These are phyloP conservation scores for Dryococelus australis DNA, from an alignment of 2,888 invertebrate species.

Conservation along the genomic window DNA sequence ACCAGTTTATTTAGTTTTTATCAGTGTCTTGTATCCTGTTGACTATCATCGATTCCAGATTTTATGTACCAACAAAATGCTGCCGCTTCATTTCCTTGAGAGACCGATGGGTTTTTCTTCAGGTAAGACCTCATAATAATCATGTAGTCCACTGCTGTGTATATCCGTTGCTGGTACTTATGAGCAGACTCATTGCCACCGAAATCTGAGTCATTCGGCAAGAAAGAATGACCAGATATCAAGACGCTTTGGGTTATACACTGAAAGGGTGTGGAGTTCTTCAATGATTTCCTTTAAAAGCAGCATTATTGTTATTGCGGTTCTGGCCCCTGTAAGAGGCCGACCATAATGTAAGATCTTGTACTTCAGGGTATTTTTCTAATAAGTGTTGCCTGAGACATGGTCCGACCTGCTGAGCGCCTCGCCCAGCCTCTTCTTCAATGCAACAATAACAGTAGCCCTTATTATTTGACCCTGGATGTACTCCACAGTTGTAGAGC, in stretches of 20 bases:
- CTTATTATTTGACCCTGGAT: too few relatives aligned
- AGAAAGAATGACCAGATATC: too few relatives aligned
- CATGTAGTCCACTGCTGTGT: slow-evolving; percentile 17
- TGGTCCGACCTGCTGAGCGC: slow-evolving; percentile 51
- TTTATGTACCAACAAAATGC: background rate
- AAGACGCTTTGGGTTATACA: background rate
- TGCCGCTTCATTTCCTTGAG: background rate
- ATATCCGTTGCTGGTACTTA: slow-evolving; percentile 23
- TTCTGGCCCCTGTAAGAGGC: background rate
- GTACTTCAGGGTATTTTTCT: background rate
- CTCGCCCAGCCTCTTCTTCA: slow-evolving; percentile 50
- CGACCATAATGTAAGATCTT: background rate
- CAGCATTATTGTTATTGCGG: background rate
- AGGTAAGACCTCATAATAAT: background rate
- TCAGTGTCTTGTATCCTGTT: slow-evolving; percentile 12
- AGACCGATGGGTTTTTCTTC: background rate
- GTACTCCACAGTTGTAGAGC: too few relatives aligned
- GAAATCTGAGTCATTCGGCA: slow-evolving; percentile 26
- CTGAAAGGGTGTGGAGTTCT: background rate
- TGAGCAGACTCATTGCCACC: background rate
- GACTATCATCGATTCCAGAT: background rate
- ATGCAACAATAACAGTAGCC: slow-evolving; percentile 51
- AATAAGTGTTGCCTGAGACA: slow-evolving; percentile 48
- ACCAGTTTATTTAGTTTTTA: slow-evolving; percentile 20
- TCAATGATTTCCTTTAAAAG: background rate